These are phyloP conservation scores for Lepidurus arcticus DNA, from an alignment of 1,140 invertebrate species.

Conservation along the genomic window DNA sequence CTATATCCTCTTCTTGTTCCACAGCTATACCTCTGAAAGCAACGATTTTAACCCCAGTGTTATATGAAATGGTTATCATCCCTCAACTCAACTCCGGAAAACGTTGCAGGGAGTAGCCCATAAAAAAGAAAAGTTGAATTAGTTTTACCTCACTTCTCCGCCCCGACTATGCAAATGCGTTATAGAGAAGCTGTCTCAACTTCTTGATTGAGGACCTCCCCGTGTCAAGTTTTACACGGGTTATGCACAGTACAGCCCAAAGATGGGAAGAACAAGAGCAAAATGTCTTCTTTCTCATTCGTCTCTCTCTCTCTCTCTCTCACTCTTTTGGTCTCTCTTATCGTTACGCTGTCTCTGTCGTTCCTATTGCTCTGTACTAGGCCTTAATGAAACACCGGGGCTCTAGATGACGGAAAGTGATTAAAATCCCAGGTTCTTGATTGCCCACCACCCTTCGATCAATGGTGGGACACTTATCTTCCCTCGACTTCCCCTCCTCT, in stretches of 20 bases:
- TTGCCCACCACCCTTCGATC: slow-evolving; percentile 8
- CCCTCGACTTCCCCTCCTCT: slow-evolving; percentile 1
- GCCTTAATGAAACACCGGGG: slow-evolving; percentile 5
- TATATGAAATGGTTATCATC: slow-evolving; percentile 12
- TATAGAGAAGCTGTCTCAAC: slow-evolving; percentile 15
- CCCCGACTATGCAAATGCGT: slow-evolving; percentile 1
- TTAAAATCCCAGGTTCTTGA: slow-evolving; percentile 5
- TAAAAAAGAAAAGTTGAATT: not conserved
- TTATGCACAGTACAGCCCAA: not conserved
- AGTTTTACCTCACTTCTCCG: slow-evolving; percentile 12
- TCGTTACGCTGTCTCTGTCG: not conserved
- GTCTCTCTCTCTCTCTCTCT: not conserved
- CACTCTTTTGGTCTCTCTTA: not conserved
- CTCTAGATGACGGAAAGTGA: slow-evolving; percentile 13
- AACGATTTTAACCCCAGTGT: slow-evolving; percentile 14
- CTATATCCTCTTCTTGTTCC: not conserved
- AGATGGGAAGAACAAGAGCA: not conserved
- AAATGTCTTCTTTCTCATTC: slow-evolving; percentile 4
- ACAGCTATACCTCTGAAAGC: not conserved
- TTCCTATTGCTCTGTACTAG: not conserved
- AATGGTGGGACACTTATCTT: slow-evolving; percentile 19
- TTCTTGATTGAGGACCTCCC: slow-evolving; percentile 9
- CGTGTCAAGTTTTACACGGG: slow-evolving; percentile 9
- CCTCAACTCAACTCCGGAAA: not conserved
- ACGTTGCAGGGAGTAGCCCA: not conserved